Evolutionary conservation across 1,140 invertebrate species (phyloP), one percentile per base, ranked within the genome.

Genomic region (Stegodyphus mimosarum): DNA sequence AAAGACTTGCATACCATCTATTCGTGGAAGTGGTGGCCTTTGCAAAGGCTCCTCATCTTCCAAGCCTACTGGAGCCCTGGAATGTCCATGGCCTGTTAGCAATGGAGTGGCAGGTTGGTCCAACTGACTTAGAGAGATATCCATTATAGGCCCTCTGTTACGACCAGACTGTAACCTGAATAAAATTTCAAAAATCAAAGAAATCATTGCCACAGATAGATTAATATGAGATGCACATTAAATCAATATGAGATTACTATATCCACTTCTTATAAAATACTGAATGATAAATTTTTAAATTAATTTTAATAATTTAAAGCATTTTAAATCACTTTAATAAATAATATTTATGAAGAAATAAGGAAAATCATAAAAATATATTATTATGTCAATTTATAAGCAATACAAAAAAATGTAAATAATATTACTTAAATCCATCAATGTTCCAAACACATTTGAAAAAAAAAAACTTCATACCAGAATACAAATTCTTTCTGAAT

Each of bases 1-100:
- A 3, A 33, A 33, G 33, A 33, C 33, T 33, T 33, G 33, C 13
- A 53, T 64, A 94, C 95, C 95, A 91, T 95, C 95, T 75, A 93
- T 93, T 88, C 95, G 92, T 3, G 96, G 96, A 3, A 96, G 95
- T 7, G 96, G 96, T n/a, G 96, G 96, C 87, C 90, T 87, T 49
- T 95, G 95, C 5, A 95, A 95, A 88, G 95, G 93, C 48, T 93
- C 93, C 0, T 90, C 90, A 49, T 83, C 88, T 74, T 91, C 90
- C 70, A 87, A n/a, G 0, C 74, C 76, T 33, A 73, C 72, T 79
- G 63, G 88, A 86, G 88, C 89, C 88, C 83, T 89, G 55, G 87
- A 88, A 89, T 77, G 79, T 10, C 63, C 74, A 67, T 89, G 87
- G 6, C 88, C 87, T 50, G 90, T 88, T 66, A 89, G 75, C 50